Percentiles rank a stretch among this genome's conserved stretches.
These are phyloP conservation scores for Phenganax subtilis DNA, from an alignment of 92 coral and sea anemone genomes.

Conservation along the genomic window DNA sequence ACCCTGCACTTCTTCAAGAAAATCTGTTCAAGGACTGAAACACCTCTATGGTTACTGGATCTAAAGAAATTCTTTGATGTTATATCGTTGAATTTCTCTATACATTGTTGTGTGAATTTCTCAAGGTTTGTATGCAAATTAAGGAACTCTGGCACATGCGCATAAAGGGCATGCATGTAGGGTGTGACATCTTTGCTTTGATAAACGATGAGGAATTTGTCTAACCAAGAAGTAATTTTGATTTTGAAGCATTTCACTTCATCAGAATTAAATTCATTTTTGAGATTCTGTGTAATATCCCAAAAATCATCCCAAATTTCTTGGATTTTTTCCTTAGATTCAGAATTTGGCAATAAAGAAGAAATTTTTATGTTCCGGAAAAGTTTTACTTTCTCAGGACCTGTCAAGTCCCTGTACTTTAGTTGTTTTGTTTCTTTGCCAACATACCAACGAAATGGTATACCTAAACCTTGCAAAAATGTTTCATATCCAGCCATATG, in stretches of 20 bases:
- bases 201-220: not conserved
- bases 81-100: conserved; percentile 56
- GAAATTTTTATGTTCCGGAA: not conserved
- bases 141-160: conserved; percentile 51
- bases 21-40: conserved; percentile 48
- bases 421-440: not conserved
- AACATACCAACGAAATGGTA: not conserved
- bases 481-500: too few species aligned
- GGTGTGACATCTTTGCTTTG: not conserved
- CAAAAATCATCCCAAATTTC: conserved; percentile 4
- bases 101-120: conserved; percentile 50
- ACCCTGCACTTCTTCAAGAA: conserved; percentile 46
- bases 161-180: not conserved
- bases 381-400: not conserved
- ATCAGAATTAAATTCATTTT: not conserved
- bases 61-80: conserved; percentile 55
- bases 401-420: not conserved
- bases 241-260: not conserved
- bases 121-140: conserved; percentile 42
- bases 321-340: not conserved
- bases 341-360: not conserved
- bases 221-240: not conserved
- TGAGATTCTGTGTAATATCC: not conserved
- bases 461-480: too few species aligned
- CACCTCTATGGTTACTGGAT: conserved; percentile 54